Conservation (phyloP, 2,888 invertebrate genomes). For the Ypsolopha sequella region DNA sequence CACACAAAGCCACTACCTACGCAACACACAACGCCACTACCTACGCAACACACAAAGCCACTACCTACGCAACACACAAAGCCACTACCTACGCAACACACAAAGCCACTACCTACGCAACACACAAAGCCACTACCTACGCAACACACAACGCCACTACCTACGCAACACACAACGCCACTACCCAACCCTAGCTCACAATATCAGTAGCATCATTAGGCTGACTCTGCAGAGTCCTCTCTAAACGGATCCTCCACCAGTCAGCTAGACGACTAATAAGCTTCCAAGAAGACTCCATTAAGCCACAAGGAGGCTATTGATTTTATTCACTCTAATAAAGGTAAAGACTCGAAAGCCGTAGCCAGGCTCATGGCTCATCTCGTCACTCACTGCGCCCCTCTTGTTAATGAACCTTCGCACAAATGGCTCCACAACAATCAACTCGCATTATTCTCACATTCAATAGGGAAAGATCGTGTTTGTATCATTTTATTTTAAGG, state of each 20-base stretch:
- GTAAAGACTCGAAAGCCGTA: slow-evolving; percentile 19
- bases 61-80: neutral
- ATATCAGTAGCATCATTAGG: slow-evolving; percentile 11
- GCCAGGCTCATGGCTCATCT: too few relatives aligned
- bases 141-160: neutral
- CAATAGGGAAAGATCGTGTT: too few relatives aligned
- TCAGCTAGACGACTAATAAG: slow-evolving; percentile 47
- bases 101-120: neutral
- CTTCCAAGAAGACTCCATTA: slow-evolving; percentile 49
- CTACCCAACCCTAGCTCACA: slow-evolving; percentile 11
- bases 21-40: neutral
- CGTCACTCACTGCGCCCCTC: too few relatives aligned
- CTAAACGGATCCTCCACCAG: slow-evolving; percentile 32
- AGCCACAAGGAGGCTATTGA: slow-evolving; percentile 45
- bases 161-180: neutral
- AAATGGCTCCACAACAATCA: too few relatives aligned
- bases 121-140: neutral
- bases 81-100: neutral
- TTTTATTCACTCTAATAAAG: slow-evolving; percentile 44
- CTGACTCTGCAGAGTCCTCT: slow-evolving; percentile 34
- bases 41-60: neutral
- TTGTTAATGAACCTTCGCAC: too few relatives aligned
- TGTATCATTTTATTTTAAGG: too few relatives aligned
- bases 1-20: too few relatives aligned
- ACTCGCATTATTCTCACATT: too few relatives aligned